Base-by-base conservation (phyloP, 2,888 invertebrate species). In the Rhagium mordax region DNA sequence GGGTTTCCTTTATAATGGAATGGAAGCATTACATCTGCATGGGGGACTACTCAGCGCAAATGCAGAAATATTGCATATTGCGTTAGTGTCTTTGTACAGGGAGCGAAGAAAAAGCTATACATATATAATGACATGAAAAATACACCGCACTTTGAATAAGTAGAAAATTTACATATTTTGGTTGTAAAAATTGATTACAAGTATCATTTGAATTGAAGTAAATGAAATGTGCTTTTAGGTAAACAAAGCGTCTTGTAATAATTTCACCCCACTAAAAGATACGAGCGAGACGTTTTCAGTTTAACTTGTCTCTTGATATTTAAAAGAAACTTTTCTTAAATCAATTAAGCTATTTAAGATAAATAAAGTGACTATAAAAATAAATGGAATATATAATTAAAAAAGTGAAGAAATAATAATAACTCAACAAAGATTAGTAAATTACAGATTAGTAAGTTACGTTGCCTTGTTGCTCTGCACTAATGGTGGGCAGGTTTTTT, bases 1-100 rank as follows among this genome's bases (percentile, higher is more conserved):
- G 77, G 74, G 78, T 69, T 69, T 70, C 61, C 78, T 78, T 80
- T 80, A 80, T 84, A 83, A 84, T 84, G 84, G 84, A 85, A 84
- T 83, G 82, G 77, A 75, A 80, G 80, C 83, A 83, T 84, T 84
- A 82, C 80, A 73, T 74, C 77, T 80, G 78, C 80, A 76, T 79
- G 81, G 82, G 83, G 82, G 81, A 82, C 76, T 74, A 33, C 57
- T 47, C n/a, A 10, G 47, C 13, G 18, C n/a, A 29, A 21, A 51
- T 67, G 67, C 67, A 57, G 57, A 67, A 67, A 51, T 57, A 55
- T 67, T 57, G 67, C 67, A 57, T 41, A 41, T 21, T 57, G 33
- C 53, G 53, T 67, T 29, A 53, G 47, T 21, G 62, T 5, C 8
- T 10, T 21, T 47, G 29, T 57, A 24, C 21, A 15, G 61, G 47